Base-by-base conservation (phyloP, 53 echinoderm and acorn worm genomes). In the Actinopyga echinites region DNA sequence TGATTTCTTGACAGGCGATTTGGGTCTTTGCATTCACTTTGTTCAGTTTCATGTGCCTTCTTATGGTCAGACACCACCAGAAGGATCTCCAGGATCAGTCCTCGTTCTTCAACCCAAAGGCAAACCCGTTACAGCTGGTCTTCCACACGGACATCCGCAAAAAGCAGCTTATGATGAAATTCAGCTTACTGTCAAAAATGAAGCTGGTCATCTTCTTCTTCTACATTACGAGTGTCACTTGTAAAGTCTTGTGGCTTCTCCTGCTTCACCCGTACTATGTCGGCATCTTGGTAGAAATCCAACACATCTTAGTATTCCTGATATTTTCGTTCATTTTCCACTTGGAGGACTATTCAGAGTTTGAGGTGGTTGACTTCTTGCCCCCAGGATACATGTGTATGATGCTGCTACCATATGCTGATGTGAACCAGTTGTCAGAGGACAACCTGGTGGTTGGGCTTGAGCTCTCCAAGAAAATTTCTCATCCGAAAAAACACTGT, bases 141-240 rank as follows among this genome's bases (percentile, higher is more conserved):
- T 77, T 77, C 56, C 77, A 77, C 56, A 77, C 77, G 5, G 77
- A 77, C 56, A 77, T 55, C 31, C 49, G 77, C 45, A 53, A 56
- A 32, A 77, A 77, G 77, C 77, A 77, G 45, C 56, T 77, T 21
- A 77, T 77, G 77, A 77, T 77, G 77, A 77, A 77, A 32, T 77
- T 30, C 77, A 77, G 34, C 77, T 32, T 77, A 3, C 54, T 77
- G 15, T 77, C 77, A 1, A 77, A 77, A 30, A 9, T 77, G 77
- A 77, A 56, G 53, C 31, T 77, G 9, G 77, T 56, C 53, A 21
- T 77, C 9, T 77, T 77, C 25, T 77, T 77, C 45, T 54, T 53
- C 35, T 77, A 30, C 32, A 55, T 53, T 31, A 77, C 53, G 30
- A 31, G 44, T 17, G 31, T 33, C 28, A 56, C 77, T 6, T 53